Base-by-base conservation (phyloP, 2,888 invertebrate species). In the Helicoverpa assulta region DNA sequence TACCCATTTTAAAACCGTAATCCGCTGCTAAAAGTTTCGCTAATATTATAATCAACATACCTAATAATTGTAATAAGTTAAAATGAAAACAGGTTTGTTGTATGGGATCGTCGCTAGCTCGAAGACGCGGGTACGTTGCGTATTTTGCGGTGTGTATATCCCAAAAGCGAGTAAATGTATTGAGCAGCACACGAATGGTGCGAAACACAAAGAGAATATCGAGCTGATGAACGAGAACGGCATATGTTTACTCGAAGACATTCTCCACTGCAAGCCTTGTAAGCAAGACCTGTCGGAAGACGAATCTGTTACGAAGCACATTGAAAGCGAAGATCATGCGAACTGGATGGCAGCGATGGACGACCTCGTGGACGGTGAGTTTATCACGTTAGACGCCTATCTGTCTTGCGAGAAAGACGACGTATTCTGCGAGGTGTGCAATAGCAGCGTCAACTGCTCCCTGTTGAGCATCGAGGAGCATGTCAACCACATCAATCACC, bases 81-180 rank as follows among this genome's bases (percentile, higher is more conserved):
- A 76, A 85, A 93, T 93, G 93, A 92, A 92, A 86, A 90, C 90
- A 14, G 89, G 86, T 50, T 69, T 89, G 53, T 77, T 85, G 18
- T 90, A 88, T 71, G 93, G 93, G 6, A 90, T 94, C 71, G 88
- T 93, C 19, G 88, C 85, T 7, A 87, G 85, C 73, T 92, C 93
- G 0, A 92, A 93, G 73, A 92, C 92, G 52, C 88, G 91, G 65
- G 91, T 93, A 26, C 91, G 91, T 61, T 94, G 93, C 78, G 82
- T 91, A 58, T 91, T 91, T 78, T 94, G 93, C 81, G 93, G 90
- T 47, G 92, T 93, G 3, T 88, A 84, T 76, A 91, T 94, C 75
- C 91, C 93, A 21, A 93, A 93, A 70, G 91, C 92, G 2, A 89
- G 84, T 58, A 92, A 90, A 90, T 93, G 92, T 73, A 93, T 94